Evolutionary conservation across 2,888 invertebrate species (phyloP).

Genomic region (Cistogaster globosa): DNA sequence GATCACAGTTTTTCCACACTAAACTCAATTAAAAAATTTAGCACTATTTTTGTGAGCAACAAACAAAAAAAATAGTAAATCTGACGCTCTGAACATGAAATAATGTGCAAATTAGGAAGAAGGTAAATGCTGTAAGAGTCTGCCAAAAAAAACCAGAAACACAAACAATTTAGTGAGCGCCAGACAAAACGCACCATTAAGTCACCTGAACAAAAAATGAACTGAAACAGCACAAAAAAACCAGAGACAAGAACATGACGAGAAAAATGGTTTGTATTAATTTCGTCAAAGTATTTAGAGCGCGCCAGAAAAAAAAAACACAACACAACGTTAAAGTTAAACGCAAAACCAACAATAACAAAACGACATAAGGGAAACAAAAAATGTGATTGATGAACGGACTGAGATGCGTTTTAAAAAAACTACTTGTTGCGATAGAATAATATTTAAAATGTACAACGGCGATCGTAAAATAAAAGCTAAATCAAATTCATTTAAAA

Average conservation of each 20-base stretch:
- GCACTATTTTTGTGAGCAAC: slow-evolving; percentile 56
- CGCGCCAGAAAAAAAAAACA: slow-evolving; percentile 28
- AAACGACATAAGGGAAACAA: not conserved
- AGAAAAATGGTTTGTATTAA: slow-evolving; percentile 61
- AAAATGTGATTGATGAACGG: slow-evolving; percentile 65
- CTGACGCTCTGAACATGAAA: slow-evolving; percentile 45
- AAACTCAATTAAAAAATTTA: slow-evolving; percentile 69
- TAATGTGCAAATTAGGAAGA: slow-evolving; percentile 49
- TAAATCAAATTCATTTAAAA: no score
- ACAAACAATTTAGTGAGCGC: slow-evolving; percentile 56
- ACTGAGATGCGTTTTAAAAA: slow-evolving; percentile 58
- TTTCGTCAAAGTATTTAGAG: slow-evolving; percentile 65
- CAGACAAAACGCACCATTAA: slow-evolving; percentile 72
- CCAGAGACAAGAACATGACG: slow-evolving; percentile 41
- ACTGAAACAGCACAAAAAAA: slow-evolving; percentile 11
- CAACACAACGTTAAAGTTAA: slow-evolving; percentile 58
- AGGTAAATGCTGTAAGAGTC: slow-evolving; percentile 43
- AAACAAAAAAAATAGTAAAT: slow-evolving; percentile 9
- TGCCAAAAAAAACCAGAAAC: slow-evolving; percentile 39
- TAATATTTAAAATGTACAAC: slow-evolving; percentile 44
- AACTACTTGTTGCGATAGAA: slow-evolving; percentile 62
- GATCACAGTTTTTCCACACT: slow-evolving; percentile 64
- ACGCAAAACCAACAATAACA: slow-evolving; percentile 8
- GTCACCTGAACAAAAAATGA: slow-evolving; percentile 66
- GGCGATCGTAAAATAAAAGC: not conserved